Conservation (phyloP, 2,888 invertebrate species). For the Athripsodes cinereus region DNA sequence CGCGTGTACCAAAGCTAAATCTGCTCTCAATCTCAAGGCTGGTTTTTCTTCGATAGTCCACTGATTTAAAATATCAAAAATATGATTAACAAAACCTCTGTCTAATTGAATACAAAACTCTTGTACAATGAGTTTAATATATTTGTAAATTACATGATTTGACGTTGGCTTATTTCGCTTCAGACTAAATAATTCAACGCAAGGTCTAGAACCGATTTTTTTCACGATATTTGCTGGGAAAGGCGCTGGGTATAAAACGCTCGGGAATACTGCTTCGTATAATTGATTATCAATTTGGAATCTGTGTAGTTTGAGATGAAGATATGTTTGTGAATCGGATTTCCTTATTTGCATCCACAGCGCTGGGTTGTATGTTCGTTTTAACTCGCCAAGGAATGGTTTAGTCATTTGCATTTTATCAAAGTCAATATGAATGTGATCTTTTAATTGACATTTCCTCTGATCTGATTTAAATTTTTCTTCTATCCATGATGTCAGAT, state of each 20-base stretch:
- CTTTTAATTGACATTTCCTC: slow-evolving; percentile 68
- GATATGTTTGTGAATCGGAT: slow-evolving; percentile 61
- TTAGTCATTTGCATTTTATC: slow-evolving; percentile 83
- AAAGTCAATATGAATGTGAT: slow-evolving; percentile 73
- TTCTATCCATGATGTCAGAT: slow-evolving; percentile 75
- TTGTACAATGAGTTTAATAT: slow-evolving; percentile 57
- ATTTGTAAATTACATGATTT: slow-evolving; percentile 55
- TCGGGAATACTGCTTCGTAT: slow-evolving; percentile 63
- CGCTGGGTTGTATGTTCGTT: slow-evolving; percentile 67
- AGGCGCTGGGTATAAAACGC: slow-evolving; percentile 59
- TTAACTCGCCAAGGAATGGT: slow-evolving; percentile 74
- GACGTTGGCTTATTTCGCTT: slow-evolving; percentile 47
- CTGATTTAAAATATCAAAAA: slow-evolving; percentile 56
- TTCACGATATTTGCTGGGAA: slow-evolving; percentile 42
- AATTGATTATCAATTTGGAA: slow-evolving; percentile 72
- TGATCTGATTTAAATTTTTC: slow-evolving; percentile 67
- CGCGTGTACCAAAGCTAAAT: slow-evolving; percentile 53
- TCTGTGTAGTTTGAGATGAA: slow-evolving; percentile 61
- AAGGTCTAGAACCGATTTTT: slow-evolving; percentile 51
- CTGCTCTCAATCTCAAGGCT: slow-evolving; percentile 50
- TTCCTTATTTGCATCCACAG: slow-evolving; percentile 67
- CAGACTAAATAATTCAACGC: slow-evolving; percentile 52
- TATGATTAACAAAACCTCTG: slow-evolving; percentile 58
- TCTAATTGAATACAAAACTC: slow-evolving; percentile 66
- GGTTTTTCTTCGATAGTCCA: slow-evolving; percentile 55